Base-by-base conservation (phyloP, 37 sponge, comb jelly and placozoan species). In the Diacarnus erythraeanus region DNA sequence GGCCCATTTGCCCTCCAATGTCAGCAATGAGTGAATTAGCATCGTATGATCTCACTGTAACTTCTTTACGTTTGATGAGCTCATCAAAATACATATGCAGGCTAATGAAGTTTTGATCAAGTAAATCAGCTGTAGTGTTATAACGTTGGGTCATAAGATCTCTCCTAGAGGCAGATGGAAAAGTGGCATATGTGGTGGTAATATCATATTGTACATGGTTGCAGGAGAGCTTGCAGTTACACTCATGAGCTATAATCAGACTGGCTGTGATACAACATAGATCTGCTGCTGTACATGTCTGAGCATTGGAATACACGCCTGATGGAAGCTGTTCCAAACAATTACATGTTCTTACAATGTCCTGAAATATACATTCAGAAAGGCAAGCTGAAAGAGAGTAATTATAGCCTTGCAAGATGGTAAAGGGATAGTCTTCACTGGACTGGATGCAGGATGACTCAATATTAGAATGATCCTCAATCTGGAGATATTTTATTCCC, bases 1-100 rank as follows among this genome's bases (percentile, higher is more conserved):
- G 71, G 0, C 88, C 83, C 72, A 88, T n/a, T 5, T 71, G 60
- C 4, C 88, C 83, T 10, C 88, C 88, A 22, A 88, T 44, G 37
- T 88, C 83, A 33, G 83, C 64, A 23, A 82, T 26, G 18, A 88
- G 69, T 27, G 61, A 58, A 18, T 64, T 54, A 29, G 67, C 10
- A 22, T 60, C 35, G 72, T 88, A 88, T 33, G 88, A 75, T 8
- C 42, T 38, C 2, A 6, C 42, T 20, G 80, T 80, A 2, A 59
- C 35, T 29, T 71, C 59, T 8, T 27, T 26, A 6, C 21, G 4
- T 3, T 37, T 57, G 4, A 26, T 59, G 27, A 71, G 60, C 25
- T 69, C 59, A 12, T 51, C 40, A 26, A 71, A 80, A 54, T 35
- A 78, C 31, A 87, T 41, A 8, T 68, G 40, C 35, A 87, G 37